Percentiles rank a stretch among this genome's conserved stretches.
Evolutionary conservation across 2,797 vertebrate species (phyloP).

Genomic region (Myripristis murdjan): DNA sequence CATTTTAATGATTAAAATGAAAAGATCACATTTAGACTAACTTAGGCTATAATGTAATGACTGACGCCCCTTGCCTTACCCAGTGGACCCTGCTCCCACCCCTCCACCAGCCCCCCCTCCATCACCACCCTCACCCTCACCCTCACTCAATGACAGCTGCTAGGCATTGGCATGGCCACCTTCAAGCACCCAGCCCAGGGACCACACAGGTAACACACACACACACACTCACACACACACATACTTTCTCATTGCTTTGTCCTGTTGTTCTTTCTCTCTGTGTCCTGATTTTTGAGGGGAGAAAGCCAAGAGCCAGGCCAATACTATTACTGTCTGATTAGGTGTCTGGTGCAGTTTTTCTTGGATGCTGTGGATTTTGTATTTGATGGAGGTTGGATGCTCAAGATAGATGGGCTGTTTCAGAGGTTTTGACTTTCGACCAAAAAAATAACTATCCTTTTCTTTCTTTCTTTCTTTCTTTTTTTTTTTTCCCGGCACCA

Average conservation of each 20-base stretch:
- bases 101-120: too few species aligned
- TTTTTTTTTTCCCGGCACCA: too few species aligned
- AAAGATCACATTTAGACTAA: too few species aligned
- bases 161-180: too few species aligned
- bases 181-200: too few species aligned
- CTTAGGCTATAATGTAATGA: too few species aligned
- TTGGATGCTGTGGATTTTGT: slow-evolving; percentile 57
- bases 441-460: slow-evolving; percentile 62
- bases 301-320: slow-evolving; percentile 50
- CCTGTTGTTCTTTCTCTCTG: slow-evolving; percentile 76
- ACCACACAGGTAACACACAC: neutral
- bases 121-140: slow-evolving; percentile 8
- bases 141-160: neutral
- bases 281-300: slow-evolving; percentile 37
- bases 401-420: slow-evolving; percentile 51
- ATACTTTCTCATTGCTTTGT: slow-evolving; percentile 61
- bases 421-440: slow-evolving; percentile 68
- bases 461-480: too few species aligned
- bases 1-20: too few species aligned
- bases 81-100: too few species aligned
- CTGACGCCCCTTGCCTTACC: too few species aligned
- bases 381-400: slow-evolving; percentile 60
- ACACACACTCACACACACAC: slow-evolving; percentile 1
- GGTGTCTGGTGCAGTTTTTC: slow-evolving; percentile 49
- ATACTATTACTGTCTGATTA: slow-evolving; percentile 45